phyloP scores from a whole-genome alignment of 1,140 invertebrate species.

The Macrotrachela quadricornifera region DNA sequence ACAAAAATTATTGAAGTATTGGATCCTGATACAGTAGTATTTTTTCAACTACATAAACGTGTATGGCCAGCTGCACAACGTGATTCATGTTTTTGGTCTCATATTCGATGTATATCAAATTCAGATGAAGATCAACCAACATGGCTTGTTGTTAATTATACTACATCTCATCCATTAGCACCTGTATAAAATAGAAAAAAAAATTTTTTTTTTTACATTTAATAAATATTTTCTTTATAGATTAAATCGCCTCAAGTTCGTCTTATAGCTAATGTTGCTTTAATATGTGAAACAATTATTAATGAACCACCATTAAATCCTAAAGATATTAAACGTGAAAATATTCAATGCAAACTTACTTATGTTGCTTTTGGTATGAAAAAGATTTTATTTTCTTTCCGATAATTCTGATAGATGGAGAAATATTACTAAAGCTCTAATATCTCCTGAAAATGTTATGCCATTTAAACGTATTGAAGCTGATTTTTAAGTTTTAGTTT shows the following conservation, averaged over 20 bases:
- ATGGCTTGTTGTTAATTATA: slow-evolving; percentile 89
- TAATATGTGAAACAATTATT: slow-evolving; percentile 78
- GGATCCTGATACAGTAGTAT: slow-evolving; percentile 43
- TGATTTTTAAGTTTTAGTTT: no score
- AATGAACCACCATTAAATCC: slow-evolving; percentile 24
- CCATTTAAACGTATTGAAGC: no score
- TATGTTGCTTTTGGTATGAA: slow-evolving; percentile 4
- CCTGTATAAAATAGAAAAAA: slow-evolving; percentile 41
- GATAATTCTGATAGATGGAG: no score
- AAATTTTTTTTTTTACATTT: no score
- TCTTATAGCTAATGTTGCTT: slow-evolving; percentile 74
- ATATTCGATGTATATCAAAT: slow-evolving; percentile 42
- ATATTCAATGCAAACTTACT: slow-evolving; percentile 3
- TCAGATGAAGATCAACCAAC: slow-evolving; percentile 20
- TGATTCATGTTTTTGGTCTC: slow-evolving; percentile 95
- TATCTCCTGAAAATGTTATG: no score
- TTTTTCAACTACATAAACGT: slow-evolving; percentile 84
- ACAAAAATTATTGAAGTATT: slow-evolving; percentile 72
- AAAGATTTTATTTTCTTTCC: no score
- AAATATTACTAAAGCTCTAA: no score
- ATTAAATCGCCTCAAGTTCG: slow-evolving; percentile 37
- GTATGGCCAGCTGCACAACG: slow-evolving; percentile 95
- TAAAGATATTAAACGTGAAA: background rate
- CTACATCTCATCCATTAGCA: slow-evolving; percentile 53
- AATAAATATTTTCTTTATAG: background rate